phyloP scores from a whole-genome alignment of 2,888 invertebrate genomes.

The Gastrophysa polygoni region DNA sequence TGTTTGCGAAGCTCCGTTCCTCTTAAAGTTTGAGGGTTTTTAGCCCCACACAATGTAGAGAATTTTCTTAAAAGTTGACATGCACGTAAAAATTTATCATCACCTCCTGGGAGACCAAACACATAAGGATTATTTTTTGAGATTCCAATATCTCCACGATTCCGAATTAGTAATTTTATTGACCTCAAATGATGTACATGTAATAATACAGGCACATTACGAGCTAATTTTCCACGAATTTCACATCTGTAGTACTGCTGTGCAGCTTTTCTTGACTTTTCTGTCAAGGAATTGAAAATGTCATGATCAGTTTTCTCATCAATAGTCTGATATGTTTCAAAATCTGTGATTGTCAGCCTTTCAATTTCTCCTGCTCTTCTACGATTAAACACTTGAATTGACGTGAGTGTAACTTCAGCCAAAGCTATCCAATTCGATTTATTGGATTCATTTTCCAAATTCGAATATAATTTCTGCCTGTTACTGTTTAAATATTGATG shows the following conservation, averaged over 20 bases:
- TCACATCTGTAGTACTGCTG: conserved; percentile 15
- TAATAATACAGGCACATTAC: conserved; percentile 20
- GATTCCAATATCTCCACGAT: conserved; percentile 17
- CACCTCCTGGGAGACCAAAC: conserved; percentile 19
- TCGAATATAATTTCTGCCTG: neutral
- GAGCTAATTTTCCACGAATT: conserved; percentile 16
- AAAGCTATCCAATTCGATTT: conserved; percentile 19
- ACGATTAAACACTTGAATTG: conserved; percentile 31
- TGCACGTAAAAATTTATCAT: conserved; percentile 35
- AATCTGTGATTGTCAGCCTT: conserved; percentile 24
- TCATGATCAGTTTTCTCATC: conserved; percentile 17
- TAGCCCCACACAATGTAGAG: conserved; percentile 38
- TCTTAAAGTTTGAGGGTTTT: conserved; percentile 34
- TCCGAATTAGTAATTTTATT: conserved; percentile 17
- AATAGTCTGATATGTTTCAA: conserved; percentile 18
- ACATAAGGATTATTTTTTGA: conserved; percentile 21
- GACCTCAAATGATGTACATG: conserved; percentile 3
- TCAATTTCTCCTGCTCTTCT: conserved; percentile 31
- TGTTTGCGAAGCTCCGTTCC: conserved; percentile 40
- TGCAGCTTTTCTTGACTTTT: conserved; percentile 6
- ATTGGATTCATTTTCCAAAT: conserved; percentile 4
- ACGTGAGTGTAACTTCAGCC: conserved; percentile 28
- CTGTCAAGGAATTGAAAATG: conserved; percentile 13
- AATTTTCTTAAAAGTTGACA: conserved; percentile 37
- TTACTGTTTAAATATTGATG: conserved; percentile 5